phyloP scores from a whole-genome alignment of 2,797 vertebrate genomes.

The Coccyzus lansbergi region DNA sequence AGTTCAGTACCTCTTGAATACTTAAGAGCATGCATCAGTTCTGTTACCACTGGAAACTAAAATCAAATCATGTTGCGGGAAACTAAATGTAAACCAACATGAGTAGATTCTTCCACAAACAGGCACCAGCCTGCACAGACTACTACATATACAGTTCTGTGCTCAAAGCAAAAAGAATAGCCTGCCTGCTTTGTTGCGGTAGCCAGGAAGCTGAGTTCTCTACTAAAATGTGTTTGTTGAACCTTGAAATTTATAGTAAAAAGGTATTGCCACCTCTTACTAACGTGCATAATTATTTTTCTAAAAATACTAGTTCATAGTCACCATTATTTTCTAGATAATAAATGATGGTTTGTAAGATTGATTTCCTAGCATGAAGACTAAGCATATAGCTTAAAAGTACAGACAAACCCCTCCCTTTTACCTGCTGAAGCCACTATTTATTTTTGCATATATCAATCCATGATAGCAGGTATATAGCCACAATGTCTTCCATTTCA shows the following conservation, averaged over 20 bases:
- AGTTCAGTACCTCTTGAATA: background rate
- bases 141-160: background rate
- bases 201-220: conserved; percentile 19
- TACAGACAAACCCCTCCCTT: background rate
- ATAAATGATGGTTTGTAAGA: background rate
- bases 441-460: background rate
- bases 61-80: conserved; percentile 17
- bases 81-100: conserved; percentile 18
- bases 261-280: conserved; percentile 7
- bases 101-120: background rate
- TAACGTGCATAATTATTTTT: background rate
- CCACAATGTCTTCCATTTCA: background rate
- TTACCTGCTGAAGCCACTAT: background rate
- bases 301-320: background rate
- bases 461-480: background rate
- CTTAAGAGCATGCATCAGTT: background rate
- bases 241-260: conserved; percentile 4
- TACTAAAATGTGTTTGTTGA: background rate
- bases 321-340: background rate
- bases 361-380: background rate
- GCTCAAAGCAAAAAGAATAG: conserved; percentile 22
- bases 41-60: background rate
- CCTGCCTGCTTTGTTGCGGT: conserved; percentile 25
- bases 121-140: conserved; percentile 10
- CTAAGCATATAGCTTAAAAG: background rate